Evolutionary conservation across 2,113 vertebrate species (phyloP).

Genomic region (Cinclus cinclus): DNA sequence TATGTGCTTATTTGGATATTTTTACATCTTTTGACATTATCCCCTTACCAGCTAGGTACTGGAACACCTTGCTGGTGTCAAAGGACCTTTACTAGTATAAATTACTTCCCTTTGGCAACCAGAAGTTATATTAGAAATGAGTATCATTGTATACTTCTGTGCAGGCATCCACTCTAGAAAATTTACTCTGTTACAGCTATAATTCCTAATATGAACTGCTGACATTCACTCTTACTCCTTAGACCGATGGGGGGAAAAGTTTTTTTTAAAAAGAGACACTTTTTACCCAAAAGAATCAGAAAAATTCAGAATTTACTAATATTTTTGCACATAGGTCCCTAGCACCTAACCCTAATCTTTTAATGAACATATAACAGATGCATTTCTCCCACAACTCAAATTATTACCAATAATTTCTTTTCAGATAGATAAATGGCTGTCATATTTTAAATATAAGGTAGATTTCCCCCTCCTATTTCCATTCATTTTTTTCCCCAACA

Average conservation of each 20-base stretch:
- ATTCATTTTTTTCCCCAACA: not conserved
- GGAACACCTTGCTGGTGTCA: not conserved
- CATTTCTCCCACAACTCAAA: not conserved
- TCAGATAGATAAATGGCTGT: not conserved
- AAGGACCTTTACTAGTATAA: not conserved
- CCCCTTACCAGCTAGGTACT: not conserved
- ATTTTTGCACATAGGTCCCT: not conserved
- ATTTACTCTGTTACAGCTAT: not conserved
- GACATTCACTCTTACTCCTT: not conserved
- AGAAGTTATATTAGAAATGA: not conserved
- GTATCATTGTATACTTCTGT: not conserved
- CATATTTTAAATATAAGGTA: not conserved
- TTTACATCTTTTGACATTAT: not conserved
- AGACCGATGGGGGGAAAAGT: not conserved
- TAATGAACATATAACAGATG: not conserved
- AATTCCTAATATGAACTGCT: not conserved
- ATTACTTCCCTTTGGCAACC: not conserved
- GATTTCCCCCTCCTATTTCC: not conserved
- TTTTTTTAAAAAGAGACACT: not conserved
- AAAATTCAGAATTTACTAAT: not conserved
- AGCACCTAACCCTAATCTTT: not conserved
- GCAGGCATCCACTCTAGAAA: not conserved
- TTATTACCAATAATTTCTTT: not conserved
- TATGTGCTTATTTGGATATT: fast-evolving
- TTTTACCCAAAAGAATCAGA: not conserved